These are phyloP conservation scores for Amia ocellicauda DNA, from an alignment of 2,113 vertebrate species.

Conservation along the genomic window DNA sequence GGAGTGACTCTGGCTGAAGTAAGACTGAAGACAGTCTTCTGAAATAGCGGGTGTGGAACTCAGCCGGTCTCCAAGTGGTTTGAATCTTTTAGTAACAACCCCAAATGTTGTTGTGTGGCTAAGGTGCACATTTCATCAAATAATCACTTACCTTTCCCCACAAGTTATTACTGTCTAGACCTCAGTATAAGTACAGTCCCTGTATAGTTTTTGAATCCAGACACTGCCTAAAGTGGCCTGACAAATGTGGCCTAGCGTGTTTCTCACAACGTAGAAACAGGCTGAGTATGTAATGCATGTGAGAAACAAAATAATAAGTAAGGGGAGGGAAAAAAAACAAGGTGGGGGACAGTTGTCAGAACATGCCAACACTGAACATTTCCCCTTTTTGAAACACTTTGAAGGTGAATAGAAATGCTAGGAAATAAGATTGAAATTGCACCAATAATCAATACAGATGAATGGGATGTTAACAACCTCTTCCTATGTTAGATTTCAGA, in stretches of 20 bases:
- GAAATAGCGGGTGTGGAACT: not conserved
- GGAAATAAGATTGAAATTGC: no score
- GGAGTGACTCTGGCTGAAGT: constrained; percentile 5
- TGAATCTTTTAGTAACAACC: not conserved
- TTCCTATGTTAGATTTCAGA: no score
- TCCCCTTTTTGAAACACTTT: no score
- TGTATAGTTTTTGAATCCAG: not conserved
- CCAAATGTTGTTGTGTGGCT: not conserved
- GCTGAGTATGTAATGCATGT: not conserved
- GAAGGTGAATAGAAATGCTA: no score
- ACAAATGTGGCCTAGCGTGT: not conserved
- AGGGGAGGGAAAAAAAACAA: no score
- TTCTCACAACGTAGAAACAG: not conserved
- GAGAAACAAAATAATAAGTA: not conserved
- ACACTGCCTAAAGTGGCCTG: not conserved
- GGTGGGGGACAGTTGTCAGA: no score
- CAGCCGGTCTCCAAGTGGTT: not conserved
- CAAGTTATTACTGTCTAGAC: not conserved
- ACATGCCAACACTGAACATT: no score
- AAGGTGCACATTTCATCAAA: not conserved
- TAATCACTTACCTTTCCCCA: not conserved
- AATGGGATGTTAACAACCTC: no score
- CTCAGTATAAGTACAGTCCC: constrained; percentile 1
- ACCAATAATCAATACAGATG: no score
- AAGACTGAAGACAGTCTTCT: constrained; percentile 6